Conservation (phyloP, 2,888 invertebrate species). For the Phytoseiulus persimilis region DNA sequence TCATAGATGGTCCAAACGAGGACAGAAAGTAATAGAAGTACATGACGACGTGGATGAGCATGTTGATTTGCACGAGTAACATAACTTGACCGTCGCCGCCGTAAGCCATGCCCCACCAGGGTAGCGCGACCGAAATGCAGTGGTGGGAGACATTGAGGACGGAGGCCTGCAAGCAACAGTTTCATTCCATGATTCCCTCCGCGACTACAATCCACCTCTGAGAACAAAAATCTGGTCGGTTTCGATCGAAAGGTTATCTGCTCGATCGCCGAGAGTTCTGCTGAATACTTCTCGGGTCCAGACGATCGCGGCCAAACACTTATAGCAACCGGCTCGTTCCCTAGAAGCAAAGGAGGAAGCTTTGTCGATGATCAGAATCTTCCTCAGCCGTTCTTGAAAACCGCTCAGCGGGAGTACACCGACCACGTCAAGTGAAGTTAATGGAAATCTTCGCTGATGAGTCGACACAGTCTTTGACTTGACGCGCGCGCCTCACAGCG, state of each 20-base stretch:
- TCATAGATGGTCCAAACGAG: neutral
- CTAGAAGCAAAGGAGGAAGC: neutral
- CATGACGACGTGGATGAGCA: constrained; percentile 42
- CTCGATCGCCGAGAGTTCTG: no score
- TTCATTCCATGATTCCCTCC: neutral
- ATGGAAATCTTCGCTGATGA: neutral
- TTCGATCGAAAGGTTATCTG: no score
- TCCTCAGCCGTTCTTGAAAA: neutral
- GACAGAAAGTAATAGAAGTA: constrained; percentile 30
- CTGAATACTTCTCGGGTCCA: no score
- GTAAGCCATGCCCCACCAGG: constrained; percentile 40
- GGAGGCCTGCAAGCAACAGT: neutral
- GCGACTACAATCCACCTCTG: no score
- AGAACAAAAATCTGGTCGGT: no score
- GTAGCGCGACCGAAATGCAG: constrained; percentile 41
- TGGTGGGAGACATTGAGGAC: constrained; percentile 42
- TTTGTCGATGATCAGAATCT: neutral
- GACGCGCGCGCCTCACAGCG: neutral
- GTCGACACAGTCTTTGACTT: neutral
- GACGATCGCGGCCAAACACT: no score
- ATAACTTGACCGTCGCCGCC: constrained; percentile 43
- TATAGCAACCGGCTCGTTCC: neutral
- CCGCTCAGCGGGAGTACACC: neutral
- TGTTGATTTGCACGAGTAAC: constrained; percentile 43
- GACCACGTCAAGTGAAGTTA: neutral